Evolutionary conservation across 64 coral and sea anemone genomes (phyloP), one percentile per base, ranked within the genome.

Genomic region (Dendrophyllia cribrosa): DNA sequence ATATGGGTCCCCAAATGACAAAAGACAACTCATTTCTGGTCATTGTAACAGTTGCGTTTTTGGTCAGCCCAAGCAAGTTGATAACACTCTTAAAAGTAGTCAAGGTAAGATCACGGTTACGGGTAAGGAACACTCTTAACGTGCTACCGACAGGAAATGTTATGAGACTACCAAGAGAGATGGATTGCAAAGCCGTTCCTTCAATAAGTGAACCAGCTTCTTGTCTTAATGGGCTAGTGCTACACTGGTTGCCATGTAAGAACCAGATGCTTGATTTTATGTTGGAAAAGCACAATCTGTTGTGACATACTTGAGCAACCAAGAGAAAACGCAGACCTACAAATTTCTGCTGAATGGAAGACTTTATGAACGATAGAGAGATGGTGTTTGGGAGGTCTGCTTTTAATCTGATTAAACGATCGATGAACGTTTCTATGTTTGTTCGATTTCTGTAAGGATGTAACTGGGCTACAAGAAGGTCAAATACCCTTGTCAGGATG

Each of bases 361-460:
- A 23, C 51, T 77, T 52, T 6, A 21, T 22, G 17, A 77, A 77
- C 51, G 51, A 52, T 16, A 77, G 75, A 22, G 75, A 53, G 50
- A 77, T 77, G 51, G 75, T 77, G 7, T 24, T 23, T 77, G 75
- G 75, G 17, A 77, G 48, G 75, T 77, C 75, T 25, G 9, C 5
- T 16, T 77, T 77, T 9, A 77, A 50, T 77, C n/a, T 53, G 20
- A 77, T 9, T 15, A 77, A 4, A 55, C 75, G 49, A 56, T 55
- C 17, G 15, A 77, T 77, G 7, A 20, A 17, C 6, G 19, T 77
- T 52, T 55, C 51, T 21, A 77, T 23, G 49, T 19, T 55, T 55
- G 75, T 55, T 55, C 51, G 75, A 56, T 77, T 77, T 19, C 9
- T 77, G 75, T 77, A 77, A 2, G 75, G 49, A 7, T 77, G 75